phyloP scores from a whole-genome alignment of 1,140 invertebrate genomes.

The Drosophila truncata region DNA sequence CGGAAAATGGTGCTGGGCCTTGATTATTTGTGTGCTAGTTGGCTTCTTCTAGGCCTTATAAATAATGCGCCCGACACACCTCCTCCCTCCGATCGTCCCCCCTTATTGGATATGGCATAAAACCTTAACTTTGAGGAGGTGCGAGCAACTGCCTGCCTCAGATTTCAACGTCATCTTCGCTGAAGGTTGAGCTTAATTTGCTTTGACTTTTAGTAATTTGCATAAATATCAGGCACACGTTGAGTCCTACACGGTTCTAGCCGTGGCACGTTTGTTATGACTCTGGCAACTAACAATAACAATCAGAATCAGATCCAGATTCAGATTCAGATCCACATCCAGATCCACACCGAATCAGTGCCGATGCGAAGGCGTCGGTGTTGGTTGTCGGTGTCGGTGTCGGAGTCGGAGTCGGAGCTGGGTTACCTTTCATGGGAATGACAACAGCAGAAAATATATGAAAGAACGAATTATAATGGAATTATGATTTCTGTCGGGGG shows the following conservation, averaged over 20 bases:
- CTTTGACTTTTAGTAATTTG: conserved; percentile 82
- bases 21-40: conserved; percentile 55
- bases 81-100: conserved; percentile 4
- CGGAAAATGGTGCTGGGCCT: conserved; percentile 37
- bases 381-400: background rate
- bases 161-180: conserved; percentile 77
- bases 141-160: conserved; percentile 25
- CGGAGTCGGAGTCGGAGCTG: conserved; percentile 44
- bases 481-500: conserved; percentile 72
- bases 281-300: conserved; percentile 74
- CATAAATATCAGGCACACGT: conserved; percentile 74
- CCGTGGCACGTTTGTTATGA: conserved; percentile 69
- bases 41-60: conserved; percentile 41
- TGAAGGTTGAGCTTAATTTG: conserved; percentile 80
- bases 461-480: conserved; percentile 64
- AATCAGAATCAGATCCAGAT: conserved; percentile 62
- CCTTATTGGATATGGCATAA: conserved; percentile 14
- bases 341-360: conserved; percentile 44
- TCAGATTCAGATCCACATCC: conserved; percentile 37
- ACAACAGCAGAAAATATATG: conserved; percentile 57
- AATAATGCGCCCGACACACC: conserved; percentile 54
- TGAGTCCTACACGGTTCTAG: conserved; percentile 35
- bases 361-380: conserved; percentile 7
- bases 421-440: conserved; percentile 60
- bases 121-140: conserved; percentile 26